These are phyloP conservation scores for Stegastes partitus DNA, from an alignment of 2,113 vertebrate genomes.

Conservation along the genomic window DNA sequence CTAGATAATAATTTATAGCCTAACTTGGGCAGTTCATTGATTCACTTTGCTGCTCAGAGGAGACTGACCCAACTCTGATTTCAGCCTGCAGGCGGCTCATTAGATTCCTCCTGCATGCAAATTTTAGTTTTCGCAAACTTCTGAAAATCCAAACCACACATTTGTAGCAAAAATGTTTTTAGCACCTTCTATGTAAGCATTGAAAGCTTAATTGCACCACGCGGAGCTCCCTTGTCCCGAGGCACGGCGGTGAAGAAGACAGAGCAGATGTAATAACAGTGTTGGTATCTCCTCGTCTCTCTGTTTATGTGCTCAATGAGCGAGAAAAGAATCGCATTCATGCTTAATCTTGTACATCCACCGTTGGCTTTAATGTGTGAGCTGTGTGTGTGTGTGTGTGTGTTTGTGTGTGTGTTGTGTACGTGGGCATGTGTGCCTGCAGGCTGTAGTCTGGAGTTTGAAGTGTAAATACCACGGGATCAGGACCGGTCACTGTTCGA, in stretches of 20 bases:
- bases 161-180: background rate
- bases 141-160: background rate
- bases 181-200: background rate
- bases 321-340: conserved; percentile 64
- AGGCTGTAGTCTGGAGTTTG: conserved; percentile 55
- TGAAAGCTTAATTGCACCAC: background rate
- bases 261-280: conserved; percentile 34
- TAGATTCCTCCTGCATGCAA: too few species aligned
- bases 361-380: conserved; percentile 21
- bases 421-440: conserved; percentile 27
- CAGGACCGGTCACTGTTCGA: conserved; percentile 56
- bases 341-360: conserved; percentile 74
- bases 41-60: too few species aligned
- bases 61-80: too few species aligned
- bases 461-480: conserved; percentile 64
- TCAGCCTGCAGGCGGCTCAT: too few species aligned
- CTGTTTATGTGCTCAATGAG: conserved; percentile 49
- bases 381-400: background rate
- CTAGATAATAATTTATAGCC: too few species aligned
- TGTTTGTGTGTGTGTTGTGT: conserved; percentile 21
- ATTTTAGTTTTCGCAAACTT: too few species aligned
- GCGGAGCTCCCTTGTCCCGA: background rate
- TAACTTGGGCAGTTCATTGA: too few species aligned
- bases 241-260: conserved; percentile 1
- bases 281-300: conserved; percentile 12